phyloP scores from a whole-genome alignment of 2,888 invertebrate species.

The Eledone cirrhosa region DNA sequence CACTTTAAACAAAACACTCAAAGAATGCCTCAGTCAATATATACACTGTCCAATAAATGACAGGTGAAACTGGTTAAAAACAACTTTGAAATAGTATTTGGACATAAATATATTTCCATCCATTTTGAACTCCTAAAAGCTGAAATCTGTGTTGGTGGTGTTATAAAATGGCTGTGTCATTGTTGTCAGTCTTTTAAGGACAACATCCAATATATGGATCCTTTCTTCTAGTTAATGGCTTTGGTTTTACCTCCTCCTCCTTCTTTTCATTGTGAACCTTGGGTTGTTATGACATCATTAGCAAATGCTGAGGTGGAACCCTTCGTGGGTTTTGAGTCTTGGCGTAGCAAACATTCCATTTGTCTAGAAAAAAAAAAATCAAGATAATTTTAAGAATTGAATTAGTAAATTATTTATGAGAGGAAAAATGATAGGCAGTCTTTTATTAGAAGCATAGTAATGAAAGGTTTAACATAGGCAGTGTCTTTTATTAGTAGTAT shows the following conservation, averaged over 20 bases:
- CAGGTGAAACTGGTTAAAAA: too few relatives aligned
- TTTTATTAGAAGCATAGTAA: background rate
- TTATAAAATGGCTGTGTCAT: background rate
- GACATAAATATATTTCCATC: too few relatives aligned
- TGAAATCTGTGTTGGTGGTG: background rate
- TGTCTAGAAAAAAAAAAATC: background rate
- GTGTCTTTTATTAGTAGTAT: too few relatives aligned
- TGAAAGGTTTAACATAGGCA: too few relatives aligned
- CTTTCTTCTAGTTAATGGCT: background rate
- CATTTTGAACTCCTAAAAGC: background rate
- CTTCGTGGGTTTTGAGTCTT: constrained; percentile 12
- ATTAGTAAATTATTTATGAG: background rate
- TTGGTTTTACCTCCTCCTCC: background rate
- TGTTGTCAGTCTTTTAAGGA: background rate
- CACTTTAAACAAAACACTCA: too few relatives aligned
- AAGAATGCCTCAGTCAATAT: too few relatives aligned
- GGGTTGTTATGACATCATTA: constrained; percentile 14
- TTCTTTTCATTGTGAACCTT: background rate
- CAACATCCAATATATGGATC: background rate
- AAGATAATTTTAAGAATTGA: background rate
- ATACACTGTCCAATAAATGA: too few relatives aligned
- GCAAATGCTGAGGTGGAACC: background rate
- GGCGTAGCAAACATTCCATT: constrained; percentile 18
- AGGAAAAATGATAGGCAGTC: background rate
- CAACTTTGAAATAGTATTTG: too few relatives aligned